Evolutionary conservation across 2,797 vertebrate species (phyloP).

Genomic region (Natrix natrix): DNA sequence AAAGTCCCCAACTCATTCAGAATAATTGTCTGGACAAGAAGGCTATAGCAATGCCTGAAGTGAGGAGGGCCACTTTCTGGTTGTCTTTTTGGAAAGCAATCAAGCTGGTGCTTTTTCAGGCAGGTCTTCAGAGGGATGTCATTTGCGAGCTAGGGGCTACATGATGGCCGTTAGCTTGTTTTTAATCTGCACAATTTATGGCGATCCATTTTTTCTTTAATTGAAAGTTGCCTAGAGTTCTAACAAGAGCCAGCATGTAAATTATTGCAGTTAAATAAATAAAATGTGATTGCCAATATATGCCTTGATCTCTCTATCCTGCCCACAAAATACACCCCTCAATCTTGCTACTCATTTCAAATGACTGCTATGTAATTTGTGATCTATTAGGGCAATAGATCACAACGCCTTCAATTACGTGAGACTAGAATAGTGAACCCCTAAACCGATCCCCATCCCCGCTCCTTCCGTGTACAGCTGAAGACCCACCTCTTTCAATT

Average conservation of each 20-base stretch:
- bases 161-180: background rate
- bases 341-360: background rate
- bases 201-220: background rate
- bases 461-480: no score
- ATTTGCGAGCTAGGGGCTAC: background rate
- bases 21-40: background rate
- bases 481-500: no score
- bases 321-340: background rate
- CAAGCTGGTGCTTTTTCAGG: background rate
- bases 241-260: background rate
- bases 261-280: background rate
- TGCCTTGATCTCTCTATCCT: background rate
- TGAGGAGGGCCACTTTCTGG: background rate
- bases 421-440: background rate
- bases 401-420: background rate
- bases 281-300: background rate
- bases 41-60: background rate
- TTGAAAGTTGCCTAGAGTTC: background rate
- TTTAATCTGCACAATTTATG: background rate
- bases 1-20: background rate
- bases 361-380: background rate
- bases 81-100: background rate
- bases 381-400: background rate
- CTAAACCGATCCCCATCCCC: background rate
- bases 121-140: background rate